A percentile compares a stretch with the other conserved stretches of the same genome.
phyloP scores from a whole-genome alignment of 2,888 invertebrate genomes.

The Pseudolycoriella hygida region DNA sequence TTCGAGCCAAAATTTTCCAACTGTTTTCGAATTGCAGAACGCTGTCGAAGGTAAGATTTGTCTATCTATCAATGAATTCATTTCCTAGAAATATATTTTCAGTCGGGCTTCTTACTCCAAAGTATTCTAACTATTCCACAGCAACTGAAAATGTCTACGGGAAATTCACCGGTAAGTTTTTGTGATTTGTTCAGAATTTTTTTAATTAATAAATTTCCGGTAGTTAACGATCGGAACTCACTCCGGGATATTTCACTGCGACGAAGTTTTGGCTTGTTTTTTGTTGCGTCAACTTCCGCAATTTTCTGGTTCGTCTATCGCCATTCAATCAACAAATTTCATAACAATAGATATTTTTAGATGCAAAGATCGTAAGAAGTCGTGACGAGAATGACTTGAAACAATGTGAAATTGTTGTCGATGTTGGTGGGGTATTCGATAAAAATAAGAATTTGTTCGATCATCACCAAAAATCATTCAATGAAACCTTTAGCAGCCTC shows the following conservation, averaged over 20 bases:
- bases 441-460: slow-evolving; percentile 64
- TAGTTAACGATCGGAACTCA: slow-evolving; percentile 48
- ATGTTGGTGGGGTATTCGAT: slow-evolving; percentile 81
- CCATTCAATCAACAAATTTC: slow-evolving; percentile 18
- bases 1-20: no score
- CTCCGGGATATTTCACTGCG: slow-evolving; percentile 79
- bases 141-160: no score
- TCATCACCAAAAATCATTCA: slow-evolving; percentile 78
- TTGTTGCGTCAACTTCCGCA: slow-evolving; percentile 58
- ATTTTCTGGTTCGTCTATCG: no score
- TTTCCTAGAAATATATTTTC: no score
- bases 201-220: no score
- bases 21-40: no score
- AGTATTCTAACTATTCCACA: no score
- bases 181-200: no score
- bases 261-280: slow-evolving; percentile 87
- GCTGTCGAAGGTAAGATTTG: no score
- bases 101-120: no score
- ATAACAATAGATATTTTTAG: slow-evolving; percentile 25
- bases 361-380: slow-evolving; percentile 62
- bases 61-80: no score
- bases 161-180: no score
- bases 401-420: slow-evolving; percentile 83
- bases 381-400: slow-evolving; percentile 43
- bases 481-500: slow-evolving; percentile 24